Evolutionary conservation across 1,140 invertebrate species (phyloP), one percentile per base, ranked within the genome.

Genomic region (Brachionus paranguensis): DNA sequence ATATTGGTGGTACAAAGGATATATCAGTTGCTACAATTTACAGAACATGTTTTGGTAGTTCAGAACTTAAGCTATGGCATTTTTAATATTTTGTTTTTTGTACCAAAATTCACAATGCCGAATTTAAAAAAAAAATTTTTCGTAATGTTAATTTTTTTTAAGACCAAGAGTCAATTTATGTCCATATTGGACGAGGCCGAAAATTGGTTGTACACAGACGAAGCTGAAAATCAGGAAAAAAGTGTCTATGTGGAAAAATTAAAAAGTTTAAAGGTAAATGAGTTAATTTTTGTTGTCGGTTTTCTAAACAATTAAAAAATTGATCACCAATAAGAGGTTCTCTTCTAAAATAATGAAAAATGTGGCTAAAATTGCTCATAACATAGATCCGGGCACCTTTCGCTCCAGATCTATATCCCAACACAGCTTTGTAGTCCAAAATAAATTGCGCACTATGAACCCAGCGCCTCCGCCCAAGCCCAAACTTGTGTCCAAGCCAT

Each of bases 131-230:
- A 24, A 24, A 24, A 24, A 24, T 1, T 24, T 24, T 0, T 24
- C 24, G 0, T 24, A 24, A 24, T 24, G 1, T 1, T 1, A 24
- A 24, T 24, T 74, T 74, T 74, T 11, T 43, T 45, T 45, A 50
- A 76, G 72, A 33, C 43, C 2, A 84, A 74, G 24, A 60, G 45
- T 47, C 8, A 20, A 50, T 70, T 84, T 24, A 70, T 68, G 45
- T n/a, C 43, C 3, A 41, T 84, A 8, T 8, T 99, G 11, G 93
- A 95, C 86, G 91, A 93, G 27, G 94, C 95, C 85, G 96, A 99
- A 90, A 93, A 94, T 87, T 99, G 97, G 97, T 90, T 99, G 0
- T 99, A 99, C 87, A 91, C 90, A 79, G 91, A 92, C 53, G 94
- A 95, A 85, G 93, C 97, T 0, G 95, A 97, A 89, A 94, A 98